Evolutionary conservation across 2,113 vertebrate genomes (phyloP).

Genomic region (Notiomystis cincta): DNA sequence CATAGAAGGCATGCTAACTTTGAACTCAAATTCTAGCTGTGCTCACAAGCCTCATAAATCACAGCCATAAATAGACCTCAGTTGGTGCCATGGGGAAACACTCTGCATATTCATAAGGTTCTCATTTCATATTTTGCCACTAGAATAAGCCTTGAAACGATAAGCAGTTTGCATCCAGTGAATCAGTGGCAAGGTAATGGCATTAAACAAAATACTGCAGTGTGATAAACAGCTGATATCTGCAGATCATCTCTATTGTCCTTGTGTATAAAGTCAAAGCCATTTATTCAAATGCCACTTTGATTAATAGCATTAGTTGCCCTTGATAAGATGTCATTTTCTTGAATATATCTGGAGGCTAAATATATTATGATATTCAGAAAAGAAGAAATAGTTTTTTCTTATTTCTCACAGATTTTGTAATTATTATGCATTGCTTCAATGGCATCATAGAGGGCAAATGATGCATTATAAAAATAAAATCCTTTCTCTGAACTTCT

Average conservation of each 20-base stretch:
- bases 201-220: constrained; percentile 41
- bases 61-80: constrained; percentile 15
- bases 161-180: constrained; percentile 1
- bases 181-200: constrained; percentile 19
- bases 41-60: constrained; percentile 17
- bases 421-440: neutral
- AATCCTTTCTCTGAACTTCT: neutral
- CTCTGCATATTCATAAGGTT: constrained; percentile 44
- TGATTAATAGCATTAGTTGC: constrained; percentile 52
- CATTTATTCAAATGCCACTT: constrained; percentile 57
- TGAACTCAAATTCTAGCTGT: constrained; percentile 15
- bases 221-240: constrained; percentile 40
- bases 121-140: neutral
- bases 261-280: constrained; percentile 54
- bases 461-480: neutral
- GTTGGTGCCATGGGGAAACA: neutral
- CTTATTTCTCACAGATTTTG: neutral
- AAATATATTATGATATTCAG: neutral
- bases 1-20: neutral
- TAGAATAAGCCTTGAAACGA: neutral
- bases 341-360: neutral
- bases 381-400: neutral
- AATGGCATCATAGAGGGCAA: neutral
- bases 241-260: constrained; percentile 30
- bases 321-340: constrained; percentile 6